Conservation (phyloP, 1,140 invertebrate species). For the Drosophila nasuta region DNA sequence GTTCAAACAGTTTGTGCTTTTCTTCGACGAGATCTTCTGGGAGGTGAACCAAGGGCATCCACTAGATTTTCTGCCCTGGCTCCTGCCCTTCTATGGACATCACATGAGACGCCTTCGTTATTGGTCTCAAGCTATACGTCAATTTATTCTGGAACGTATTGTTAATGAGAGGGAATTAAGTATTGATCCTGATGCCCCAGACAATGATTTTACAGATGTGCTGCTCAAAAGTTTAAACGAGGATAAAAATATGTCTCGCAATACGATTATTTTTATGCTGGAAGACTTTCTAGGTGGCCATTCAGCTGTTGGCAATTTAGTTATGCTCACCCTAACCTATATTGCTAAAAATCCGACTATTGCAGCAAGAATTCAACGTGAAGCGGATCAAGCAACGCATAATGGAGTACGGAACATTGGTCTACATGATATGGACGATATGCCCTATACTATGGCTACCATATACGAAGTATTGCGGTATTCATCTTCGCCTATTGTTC, state of each 20-base stretch:
- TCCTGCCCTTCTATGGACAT: slow-evolving; percentile 89
- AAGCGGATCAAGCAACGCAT: slow-evolving; percentile 88
- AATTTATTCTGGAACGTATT: slow-evolving; percentile 91
- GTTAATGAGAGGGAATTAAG: slow-evolving; percentile 87
- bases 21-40: slow-evolving; percentile 95
- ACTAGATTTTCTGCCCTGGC: slow-evolving; percentile 93
- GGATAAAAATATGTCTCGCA: slow-evolving; percentile 87
- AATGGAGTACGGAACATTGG: slow-evolving; percentile 86
- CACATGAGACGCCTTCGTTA: slow-evolving; percentile 89
- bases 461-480: slow-evolving; percentile 92
- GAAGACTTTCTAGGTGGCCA: slow-evolving; percentile 95
- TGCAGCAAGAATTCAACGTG: slow-evolving; percentile 88
- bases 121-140: slow-evolving; percentile 89
- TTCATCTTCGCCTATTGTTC: slow-evolving; percentile 95
- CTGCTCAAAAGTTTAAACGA: slow-evolving; percentile 89
- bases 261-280: slow-evolving; percentile 90
- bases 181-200: slow-evolving; percentile 86
- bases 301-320: slow-evolving; percentile 93
- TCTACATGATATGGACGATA: slow-evolving; percentile 87
- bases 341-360: slow-evolving; percentile 88
- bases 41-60: slow-evolving; percentile 96
- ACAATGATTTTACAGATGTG: slow-evolving; percentile 91
- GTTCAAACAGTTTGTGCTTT: slow-evolving; percentile 88
- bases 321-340: slow-evolving; percentile 90
- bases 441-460: slow-evolving; percentile 94